Evolutionary conservation across 2,888 invertebrate genomes (phyloP).

Genomic region (Agrotis segetum): DNA sequence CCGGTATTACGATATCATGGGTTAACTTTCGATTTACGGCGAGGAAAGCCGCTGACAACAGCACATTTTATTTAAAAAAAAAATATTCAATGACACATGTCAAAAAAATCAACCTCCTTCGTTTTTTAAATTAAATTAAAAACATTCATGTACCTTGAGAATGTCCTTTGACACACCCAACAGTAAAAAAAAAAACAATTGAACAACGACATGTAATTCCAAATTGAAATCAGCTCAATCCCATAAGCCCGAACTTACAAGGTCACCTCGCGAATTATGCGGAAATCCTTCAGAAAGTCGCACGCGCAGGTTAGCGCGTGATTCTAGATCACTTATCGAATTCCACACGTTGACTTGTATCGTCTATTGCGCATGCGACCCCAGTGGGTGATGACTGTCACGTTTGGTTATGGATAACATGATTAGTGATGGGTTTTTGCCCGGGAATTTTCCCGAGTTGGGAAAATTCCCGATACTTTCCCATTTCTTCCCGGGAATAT

Average conservation of each 20-base stretch:
- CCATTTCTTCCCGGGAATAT: too few species aligned
- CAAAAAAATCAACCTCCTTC: too few species aligned
- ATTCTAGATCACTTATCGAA: constrained; percentile 71
- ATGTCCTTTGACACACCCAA: background rate
- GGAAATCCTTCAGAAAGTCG: constrained; percentile 66
- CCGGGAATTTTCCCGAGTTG: too few species aligned
- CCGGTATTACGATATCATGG: too few species aligned
- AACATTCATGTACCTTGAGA: too few species aligned
- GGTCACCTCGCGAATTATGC: constrained; percentile 61
- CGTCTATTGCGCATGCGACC: constrained; percentile 42
- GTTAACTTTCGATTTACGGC: too few species aligned
- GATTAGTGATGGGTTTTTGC: too few species aligned
- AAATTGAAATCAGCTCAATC: constrained; percentile 37
- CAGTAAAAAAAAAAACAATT: constrained; percentile 10
- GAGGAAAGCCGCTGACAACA: too few species aligned
- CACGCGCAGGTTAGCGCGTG: constrained; percentile 56
- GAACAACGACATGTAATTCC: constrained; percentile 19
- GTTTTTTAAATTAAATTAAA: too few species aligned
- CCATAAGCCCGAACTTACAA: constrained; percentile 34
- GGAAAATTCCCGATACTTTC: too few species aligned
- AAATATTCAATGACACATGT: too few species aligned
- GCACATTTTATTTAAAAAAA: too few species aligned
- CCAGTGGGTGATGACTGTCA: constrained; percentile 54
- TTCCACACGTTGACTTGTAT: constrained; percentile 58
- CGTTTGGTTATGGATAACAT: constrained; percentile 52